A percentile compares a stretch with the other conserved stretches of the same genome.
These are phyloP conservation scores for Leptobrachium ailaonicum DNA, from an alignment of 2,113 vertebrate genomes.

Conservation along the genomic window DNA sequence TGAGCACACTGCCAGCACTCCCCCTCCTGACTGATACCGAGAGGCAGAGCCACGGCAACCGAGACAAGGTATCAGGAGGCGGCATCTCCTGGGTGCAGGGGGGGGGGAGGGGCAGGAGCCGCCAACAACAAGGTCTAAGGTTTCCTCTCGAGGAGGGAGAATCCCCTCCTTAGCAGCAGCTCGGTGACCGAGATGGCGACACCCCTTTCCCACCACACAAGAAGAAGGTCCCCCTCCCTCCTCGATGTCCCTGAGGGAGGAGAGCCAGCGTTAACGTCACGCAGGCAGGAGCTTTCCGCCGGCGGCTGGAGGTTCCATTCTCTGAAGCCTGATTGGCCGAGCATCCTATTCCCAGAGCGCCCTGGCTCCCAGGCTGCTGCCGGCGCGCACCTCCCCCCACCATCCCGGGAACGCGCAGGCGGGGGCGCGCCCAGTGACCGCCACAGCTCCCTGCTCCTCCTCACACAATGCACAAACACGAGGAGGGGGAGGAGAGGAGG, in stretches of 20 bases:
- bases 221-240: conserved; percentile 38
- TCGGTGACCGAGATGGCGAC: conserved; percentile 32
- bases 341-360: conserved; percentile 10
- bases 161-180: conserved; percentile 27
- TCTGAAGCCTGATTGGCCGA: conserved; percentile 20
- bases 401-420: neutral
- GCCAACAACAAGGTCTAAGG: conserved; percentile 20
- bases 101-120: conserved; percentile 14
- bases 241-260: conserved; percentile 1
- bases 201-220: conserved; percentile 45
- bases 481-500: conserved; percentile 11
- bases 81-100: conserved; percentile 1
- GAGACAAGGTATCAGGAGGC: conserved; percentile 4
- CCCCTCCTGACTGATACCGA: neutral
- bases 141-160: conserved; percentile 38
- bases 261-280: conserved; percentile 21
- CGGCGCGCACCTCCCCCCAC: neutral
- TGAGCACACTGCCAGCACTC: neutral
- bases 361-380: conserved; percentile 3
- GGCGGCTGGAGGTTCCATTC: conserved; percentile 32
- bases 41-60: neutral
- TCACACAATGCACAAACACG: conserved; percentile 7
- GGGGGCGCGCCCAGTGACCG: conserved; percentile 19
- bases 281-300: conserved; percentile 17
- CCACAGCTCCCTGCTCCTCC: conserved; percentile 7